Conservation (phyloP, 2,888 invertebrate species). For the Pyrocoelia pectoralis region DNA sequence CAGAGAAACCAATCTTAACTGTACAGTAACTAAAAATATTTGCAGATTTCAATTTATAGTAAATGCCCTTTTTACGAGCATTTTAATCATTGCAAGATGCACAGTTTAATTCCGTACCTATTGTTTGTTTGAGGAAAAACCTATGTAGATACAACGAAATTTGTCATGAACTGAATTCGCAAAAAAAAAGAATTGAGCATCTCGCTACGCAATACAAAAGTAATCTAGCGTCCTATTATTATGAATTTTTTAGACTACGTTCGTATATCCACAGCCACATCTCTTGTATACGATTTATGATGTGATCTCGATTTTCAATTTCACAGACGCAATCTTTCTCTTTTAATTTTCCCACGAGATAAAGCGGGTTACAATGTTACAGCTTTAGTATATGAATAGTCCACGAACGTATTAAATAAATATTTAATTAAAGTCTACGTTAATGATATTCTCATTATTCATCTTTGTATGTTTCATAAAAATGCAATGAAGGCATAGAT, state of each 20-base stretch:
- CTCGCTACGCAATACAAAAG: slow-evolving; percentile 1
- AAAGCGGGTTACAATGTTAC: slow-evolving; percentile 3
- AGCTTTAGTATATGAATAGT: slow-evolving; percentile 8
- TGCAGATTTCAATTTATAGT: no score
- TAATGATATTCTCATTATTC: not conserved
- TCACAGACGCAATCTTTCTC: slow-evolving; percentile 5
- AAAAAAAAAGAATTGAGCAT: not conserved
- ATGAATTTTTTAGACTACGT: slow-evolving; percentile 10
- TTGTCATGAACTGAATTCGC: not conserved
- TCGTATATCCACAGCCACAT: slow-evolving; percentile 10
- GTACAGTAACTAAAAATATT: no score
- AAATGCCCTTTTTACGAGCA: no score
- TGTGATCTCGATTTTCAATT: slow-evolving; percentile 10
- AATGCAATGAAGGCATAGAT: no score
- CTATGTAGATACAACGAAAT: no score
- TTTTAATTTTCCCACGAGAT: slow-evolving; percentile 11
- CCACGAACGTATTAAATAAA: not conserved
- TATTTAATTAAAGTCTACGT: not conserved
- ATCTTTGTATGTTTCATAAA: no score
- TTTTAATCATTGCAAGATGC: no score
- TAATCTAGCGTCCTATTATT: slow-evolving; percentile 8
- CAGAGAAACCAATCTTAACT: no score
- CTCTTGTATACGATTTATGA: slow-evolving; percentile 12
- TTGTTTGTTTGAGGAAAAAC: no score
- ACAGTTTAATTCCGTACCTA: no score